These are phyloP conservation scores for Glaucomys volans DNA, from an alignment of 2,113 vertebrate species.

Conservation along the genomic window DNA sequence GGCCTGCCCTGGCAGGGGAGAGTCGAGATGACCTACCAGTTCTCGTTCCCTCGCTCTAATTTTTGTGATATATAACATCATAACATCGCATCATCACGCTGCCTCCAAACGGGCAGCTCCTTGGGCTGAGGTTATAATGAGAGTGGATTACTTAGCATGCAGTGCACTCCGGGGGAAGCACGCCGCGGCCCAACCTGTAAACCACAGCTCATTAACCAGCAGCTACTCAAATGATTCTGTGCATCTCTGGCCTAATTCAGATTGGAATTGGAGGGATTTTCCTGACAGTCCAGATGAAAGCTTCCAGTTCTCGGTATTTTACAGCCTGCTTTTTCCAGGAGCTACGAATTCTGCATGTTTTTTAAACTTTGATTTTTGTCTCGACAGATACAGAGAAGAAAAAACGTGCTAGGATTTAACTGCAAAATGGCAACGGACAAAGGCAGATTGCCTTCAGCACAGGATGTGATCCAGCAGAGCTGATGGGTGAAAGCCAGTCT, in stretches of 20 bases:
- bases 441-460: background rate
- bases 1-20: constrained; percentile 45
- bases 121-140: constrained; percentile 56
- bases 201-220: constrained; percentile 68
- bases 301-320: constrained; percentile 24
- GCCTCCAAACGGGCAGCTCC: constrained; percentile 40
- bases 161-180: constrained; percentile 37
- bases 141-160: constrained; percentile 50
- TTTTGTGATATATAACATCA: constrained; percentile 70
- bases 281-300: constrained; percentile 58
- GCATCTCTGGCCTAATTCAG: constrained; percentile 60
- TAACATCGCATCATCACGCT: constrained; percentile 47
- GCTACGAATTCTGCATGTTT: constrained; percentile 44
- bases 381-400: background rate
- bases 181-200: constrained; percentile 51
- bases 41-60: constrained; percentile 20
- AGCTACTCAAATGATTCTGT: constrained; percentile 62
- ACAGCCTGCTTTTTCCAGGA: constrained; percentile 47
- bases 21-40: constrained; percentile 47
- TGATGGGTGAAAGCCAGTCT: background rate
- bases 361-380: constrained; percentile 69
- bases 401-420: constrained; percentile 8
- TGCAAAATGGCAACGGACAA: background rate
- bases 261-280: constrained; percentile 60
- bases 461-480: background rate